Percentiles rank a stretch among this genome's conserved stretches.
Conservation (phyloP, 2,888 invertebrate genomes). For the Acleris literana region DNA sequence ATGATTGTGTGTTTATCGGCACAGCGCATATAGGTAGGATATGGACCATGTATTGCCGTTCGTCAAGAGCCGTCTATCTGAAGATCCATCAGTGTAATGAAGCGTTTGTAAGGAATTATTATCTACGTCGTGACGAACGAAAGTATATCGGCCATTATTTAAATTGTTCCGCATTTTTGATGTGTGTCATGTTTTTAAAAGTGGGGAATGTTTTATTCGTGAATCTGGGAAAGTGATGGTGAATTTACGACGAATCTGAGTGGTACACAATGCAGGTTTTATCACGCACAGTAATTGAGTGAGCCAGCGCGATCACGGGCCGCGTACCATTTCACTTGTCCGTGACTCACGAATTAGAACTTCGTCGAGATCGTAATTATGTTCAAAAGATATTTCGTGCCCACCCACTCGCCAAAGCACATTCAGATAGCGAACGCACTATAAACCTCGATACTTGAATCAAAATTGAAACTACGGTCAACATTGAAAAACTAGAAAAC, state of each 20-base stretch:
- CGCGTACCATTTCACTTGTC: conserved; percentile 74
- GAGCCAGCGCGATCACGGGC: conserved; percentile 66
- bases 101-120: conserved; percentile 45
- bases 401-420: conserved; percentile 63
- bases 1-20: conserved; percentile 72
- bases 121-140: conserved; percentile 51
- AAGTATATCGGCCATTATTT: conserved; percentile 47
- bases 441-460: conserved; percentile 65
- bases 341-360: conserved; percentile 83
- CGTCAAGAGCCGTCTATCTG: conserved; percentile 54
- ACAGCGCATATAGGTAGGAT: conserved; percentile 51
- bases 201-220: conserved; percentile 63
- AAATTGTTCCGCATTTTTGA: conserved; percentile 46
- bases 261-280: conserved; percentile 63
- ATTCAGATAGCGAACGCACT: conserved; percentile 59
- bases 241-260: conserved; percentile 54
- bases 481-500: conserved; percentile 43
- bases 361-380: conserved; percentile 76
- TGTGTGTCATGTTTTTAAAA: conserved; percentile 48
- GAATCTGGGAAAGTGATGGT: conserved; percentile 38
- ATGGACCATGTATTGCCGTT: conserved; percentile 51
- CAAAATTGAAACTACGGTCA: conserved; percentile 67
- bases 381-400: conserved; percentile 70
- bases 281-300: conserved; percentile 76
- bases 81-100: conserved; percentile 58